Evolutionary conservation across 2,888 invertebrate species (phyloP).

Genomic region (Apamea crenata): DNA sequence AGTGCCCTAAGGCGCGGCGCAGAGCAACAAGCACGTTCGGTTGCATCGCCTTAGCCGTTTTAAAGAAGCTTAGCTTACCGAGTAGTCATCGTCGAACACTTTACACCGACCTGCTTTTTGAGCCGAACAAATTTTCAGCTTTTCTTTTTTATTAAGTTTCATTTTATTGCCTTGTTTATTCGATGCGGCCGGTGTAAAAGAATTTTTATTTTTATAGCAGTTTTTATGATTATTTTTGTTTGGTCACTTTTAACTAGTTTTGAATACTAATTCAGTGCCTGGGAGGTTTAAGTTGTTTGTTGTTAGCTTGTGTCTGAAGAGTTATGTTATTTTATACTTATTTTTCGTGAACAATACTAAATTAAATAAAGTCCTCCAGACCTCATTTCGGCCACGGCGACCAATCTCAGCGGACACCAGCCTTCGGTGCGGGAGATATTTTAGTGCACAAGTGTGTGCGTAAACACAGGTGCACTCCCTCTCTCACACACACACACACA

Average conservation of each 20-base stretch:
- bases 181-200: slow-evolving; percentile 18
- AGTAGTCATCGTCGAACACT: slow-evolving; percentile 67
- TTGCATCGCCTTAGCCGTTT: slow-evolving; percentile 68
- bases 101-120: slow-evolving; percentile 60
- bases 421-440: no score
- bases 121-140: slow-evolving; percentile 48
- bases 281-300: background rate
- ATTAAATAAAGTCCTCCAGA: no score
- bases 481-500: no score
- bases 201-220: slow-evolving; percentile 41
- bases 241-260: slow-evolving; percentile 44
- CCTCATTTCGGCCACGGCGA: no score
- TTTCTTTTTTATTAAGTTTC: slow-evolving; percentile 40
- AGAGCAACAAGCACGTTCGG: slow-evolving; percentile 73
- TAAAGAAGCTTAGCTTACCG: slow-evolving; percentile 70
- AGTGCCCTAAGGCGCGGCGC: slow-evolving; percentile 67
- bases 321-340: background rate
- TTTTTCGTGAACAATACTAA: background rate
- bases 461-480: no score
- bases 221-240: slow-evolving; percentile 49
- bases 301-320: background rate
- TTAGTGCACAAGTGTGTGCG: no score
- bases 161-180: slow-evolving; percentile 55
- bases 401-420: no score
- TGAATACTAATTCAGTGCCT: slow-evolving; percentile 22